These are phyloP conservation scores for Tympanoctomys barrerae DNA, from an alignment of 2,797 vertebrate species.

Conservation along the genomic window DNA sequence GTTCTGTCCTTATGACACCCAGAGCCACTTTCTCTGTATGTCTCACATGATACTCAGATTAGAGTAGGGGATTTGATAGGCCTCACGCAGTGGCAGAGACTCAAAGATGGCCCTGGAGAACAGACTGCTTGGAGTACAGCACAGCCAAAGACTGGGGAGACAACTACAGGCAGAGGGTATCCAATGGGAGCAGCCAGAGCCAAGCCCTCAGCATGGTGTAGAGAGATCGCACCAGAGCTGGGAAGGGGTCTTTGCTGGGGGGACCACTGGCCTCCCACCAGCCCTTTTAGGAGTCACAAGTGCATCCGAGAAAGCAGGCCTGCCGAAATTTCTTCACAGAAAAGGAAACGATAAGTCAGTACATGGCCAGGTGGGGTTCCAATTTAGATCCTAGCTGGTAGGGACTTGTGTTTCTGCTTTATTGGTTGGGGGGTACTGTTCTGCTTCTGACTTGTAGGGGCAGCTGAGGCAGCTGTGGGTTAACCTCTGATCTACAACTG, in stretches of 20 bases:
- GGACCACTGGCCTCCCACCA: not conserved
- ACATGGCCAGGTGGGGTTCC: not conserved
- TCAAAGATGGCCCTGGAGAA: not conserved
- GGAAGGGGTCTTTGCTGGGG: not conserved
- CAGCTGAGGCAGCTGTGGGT: not conserved
- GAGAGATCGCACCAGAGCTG: not conserved
- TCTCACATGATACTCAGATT: not conserved
- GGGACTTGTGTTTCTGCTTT: not conserved
- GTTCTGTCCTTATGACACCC: not conserved
- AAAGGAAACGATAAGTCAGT: not conserved
- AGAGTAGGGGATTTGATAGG: not conserved
- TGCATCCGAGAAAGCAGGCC: not conserved
- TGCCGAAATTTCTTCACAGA: not conserved
- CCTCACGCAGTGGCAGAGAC: not conserved
- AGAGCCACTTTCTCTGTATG: not conserved
- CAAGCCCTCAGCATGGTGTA: not conserved
- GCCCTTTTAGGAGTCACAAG: not conserved
- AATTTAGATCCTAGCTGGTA: not conserved
- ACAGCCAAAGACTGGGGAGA: not conserved
- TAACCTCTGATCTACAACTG: not conserved
- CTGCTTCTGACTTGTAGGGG: not conserved
- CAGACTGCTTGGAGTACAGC: not conserved
- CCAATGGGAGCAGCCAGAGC: rapidly evolving
- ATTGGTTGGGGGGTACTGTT: not conserved
- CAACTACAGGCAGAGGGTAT: not conserved